phyloP scores from a whole-genome alignment of 2,113 vertebrate genomes.

The Chascanopsetta lugubris region DNA sequence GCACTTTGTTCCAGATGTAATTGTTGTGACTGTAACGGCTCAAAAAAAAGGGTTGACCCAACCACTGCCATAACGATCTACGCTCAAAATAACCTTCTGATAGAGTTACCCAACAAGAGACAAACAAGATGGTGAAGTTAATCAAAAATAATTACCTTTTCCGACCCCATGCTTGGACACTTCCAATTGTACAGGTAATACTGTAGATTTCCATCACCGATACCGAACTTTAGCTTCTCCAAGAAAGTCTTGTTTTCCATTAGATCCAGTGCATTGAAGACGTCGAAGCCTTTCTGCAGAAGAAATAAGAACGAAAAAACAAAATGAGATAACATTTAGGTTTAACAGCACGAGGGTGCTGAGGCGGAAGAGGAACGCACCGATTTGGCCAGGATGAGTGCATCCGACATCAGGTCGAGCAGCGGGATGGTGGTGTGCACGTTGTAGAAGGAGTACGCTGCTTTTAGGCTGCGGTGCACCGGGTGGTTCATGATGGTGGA shows the following conservation, averaged over 20 bases:
- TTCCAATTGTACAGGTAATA: constrained; percentile 99
- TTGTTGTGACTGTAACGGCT: too few species aligned
- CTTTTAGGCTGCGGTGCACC: constrained; percentile 96
- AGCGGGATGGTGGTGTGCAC: constrained; percentile 94
- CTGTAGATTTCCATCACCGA: constrained; percentile 98
- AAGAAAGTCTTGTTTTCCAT: constrained; percentile 99
- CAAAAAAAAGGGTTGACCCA: too few species aligned
- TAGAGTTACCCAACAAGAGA: too few species aligned
- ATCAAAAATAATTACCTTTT: too few species aligned
- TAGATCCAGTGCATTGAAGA: constrained; percentile 99
- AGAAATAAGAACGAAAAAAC: not conserved
- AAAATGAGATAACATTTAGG: too few species aligned
- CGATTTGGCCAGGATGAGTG: constrained; percentile 95
- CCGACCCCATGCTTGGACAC: constrained; percentile 96
- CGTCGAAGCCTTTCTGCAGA: constrained; percentile 95
- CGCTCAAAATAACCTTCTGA: not conserved
- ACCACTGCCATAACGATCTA: not conserved
- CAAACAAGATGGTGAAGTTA: too few species aligned
- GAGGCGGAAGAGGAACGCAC: constrained; percentile 66
- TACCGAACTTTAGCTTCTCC: constrained; percentile 99
- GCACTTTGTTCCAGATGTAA: not conserved
- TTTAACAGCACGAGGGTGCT: not conserved
- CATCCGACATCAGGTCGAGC: constrained; percentile 96
- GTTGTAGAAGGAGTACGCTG: constrained; percentile 98
- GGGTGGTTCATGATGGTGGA: constrained; percentile 99